Base-by-base conservation (phyloP, 2,113 vertebrate genomes). In the Hassar affinis region DNA sequence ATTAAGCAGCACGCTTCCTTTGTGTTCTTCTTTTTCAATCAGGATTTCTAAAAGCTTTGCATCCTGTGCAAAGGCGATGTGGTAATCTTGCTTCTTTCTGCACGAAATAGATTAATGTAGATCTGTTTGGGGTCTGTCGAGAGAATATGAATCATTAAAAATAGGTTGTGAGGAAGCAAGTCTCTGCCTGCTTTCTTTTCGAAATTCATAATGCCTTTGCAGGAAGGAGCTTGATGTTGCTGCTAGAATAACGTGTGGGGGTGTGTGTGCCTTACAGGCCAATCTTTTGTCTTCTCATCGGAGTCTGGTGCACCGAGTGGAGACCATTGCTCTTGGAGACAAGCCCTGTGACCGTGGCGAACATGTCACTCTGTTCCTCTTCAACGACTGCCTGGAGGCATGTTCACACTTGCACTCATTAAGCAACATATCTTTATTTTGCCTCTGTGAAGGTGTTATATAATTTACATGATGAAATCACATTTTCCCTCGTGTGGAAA, bases 341-440 rank as follows among this genome's bases (percentile, higher is more conserved):
- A 94, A 98, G 86, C 95, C 97, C 8, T 99, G 98, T 92, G 98
- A 99, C 91, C 95, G 96, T 54, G 98, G 98, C 56, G 98, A 99
- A 85, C 93, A 97, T 80, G 98, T 99, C 82, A 98, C 98, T 0
- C 95, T 99, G 56, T 99, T 99, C 79, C 97, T 99, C 82, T 99
- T 99, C 93, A 99, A 95, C 80, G 98, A 99, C 88, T 99, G 98
- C 88, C 92, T 99, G 0, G 98, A 99, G 97, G 98, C 98, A 85
- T 49, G 27, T 68, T 27, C 47, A 52, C 45, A 69, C 30, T 79
- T 57, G 76, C 0, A 38, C 54, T 84, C 77, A 61, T 71, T 61
- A 79, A 84, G 76, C 72, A 62, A 51, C 27, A 12, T 25, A 57
- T 72, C 74, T 78, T 68, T 25, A 78, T 78, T 51, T 79, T 7